Evolutionary conservation across 2,797 vertebrate genomes (phyloP).

Genomic region (Petrocephalus sullivani): DNA sequence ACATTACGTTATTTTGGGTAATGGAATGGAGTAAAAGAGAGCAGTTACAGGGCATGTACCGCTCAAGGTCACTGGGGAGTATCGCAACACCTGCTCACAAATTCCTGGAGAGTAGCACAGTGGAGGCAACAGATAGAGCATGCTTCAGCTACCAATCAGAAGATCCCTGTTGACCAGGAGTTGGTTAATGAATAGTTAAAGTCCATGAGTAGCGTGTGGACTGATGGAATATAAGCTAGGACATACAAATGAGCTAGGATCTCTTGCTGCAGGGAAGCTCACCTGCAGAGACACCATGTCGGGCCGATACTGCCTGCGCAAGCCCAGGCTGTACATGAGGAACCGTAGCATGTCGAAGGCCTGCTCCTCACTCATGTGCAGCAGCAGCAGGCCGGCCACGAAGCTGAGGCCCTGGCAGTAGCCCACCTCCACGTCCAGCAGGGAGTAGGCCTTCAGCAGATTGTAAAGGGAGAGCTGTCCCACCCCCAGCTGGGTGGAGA

Average conservation of each 20-base stretch:
- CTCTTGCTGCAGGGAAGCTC: slow-evolving; percentile 16
- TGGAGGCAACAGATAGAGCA: background rate
- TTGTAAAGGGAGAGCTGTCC: slow-evolving; percentile 96
- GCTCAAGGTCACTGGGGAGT: background rate
- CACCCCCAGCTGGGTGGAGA: slow-evolving; percentile 86
- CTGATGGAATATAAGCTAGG: background rate
- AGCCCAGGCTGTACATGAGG: slow-evolving; percentile 93
- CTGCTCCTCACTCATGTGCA: slow-evolving; percentile 97
- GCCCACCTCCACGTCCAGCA: slow-evolving; percentile 83
- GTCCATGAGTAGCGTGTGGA: background rate
- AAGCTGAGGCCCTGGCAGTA: slow-evolving; percentile 99
- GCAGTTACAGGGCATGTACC: background rate
- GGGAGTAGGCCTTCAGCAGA: slow-evolving; percentile 68
- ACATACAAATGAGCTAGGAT: background rate
- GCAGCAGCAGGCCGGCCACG: slow-evolving; percentile 88
- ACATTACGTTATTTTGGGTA: background rate
- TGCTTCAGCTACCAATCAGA: background rate
- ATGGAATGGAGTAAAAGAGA: background rate
- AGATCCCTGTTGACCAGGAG: background rate
- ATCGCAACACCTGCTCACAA: background rate
- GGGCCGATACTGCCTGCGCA: slow-evolving; percentile 88
- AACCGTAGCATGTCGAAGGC: slow-evolving; percentile 98
- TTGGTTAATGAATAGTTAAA: background rate
- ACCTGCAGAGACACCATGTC: slow-evolving; percentile 98
- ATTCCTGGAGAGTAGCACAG: background rate